A percentile compares a stretch with the other conserved stretches of the same genome.
phyloP scores from a whole-genome alignment of 2,113 vertebrate genomes.

The Lethenteron reissneri region DNA sequence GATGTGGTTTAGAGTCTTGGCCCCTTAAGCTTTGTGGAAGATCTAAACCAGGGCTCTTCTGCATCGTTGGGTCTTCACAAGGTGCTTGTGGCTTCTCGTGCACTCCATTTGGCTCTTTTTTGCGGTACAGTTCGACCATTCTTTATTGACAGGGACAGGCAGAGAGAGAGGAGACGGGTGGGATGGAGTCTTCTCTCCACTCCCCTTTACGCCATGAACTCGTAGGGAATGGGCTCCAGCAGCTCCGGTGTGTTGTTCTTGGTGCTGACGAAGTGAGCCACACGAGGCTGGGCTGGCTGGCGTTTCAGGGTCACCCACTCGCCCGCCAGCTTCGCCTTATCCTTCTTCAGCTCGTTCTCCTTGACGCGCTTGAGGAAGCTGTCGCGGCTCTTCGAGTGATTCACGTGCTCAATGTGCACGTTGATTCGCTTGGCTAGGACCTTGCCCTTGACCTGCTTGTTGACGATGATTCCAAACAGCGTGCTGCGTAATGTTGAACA shows the following conservation, averaged over 20 bases:
- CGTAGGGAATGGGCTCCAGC: conserved; percentile 52
- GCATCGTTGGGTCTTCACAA: no score
- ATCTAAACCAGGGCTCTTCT: no score
- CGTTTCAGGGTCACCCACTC: conserved; percentile 83
- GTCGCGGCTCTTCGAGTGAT: conserved; percentile 96
- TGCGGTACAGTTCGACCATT: conserved; percentile 12
- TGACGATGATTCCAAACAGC: conserved; percentile 91
- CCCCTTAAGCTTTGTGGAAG: no score
- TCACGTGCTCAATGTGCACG: conserved; percentile 88
- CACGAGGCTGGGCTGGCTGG: conserved; percentile 66
- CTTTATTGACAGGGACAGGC: no score
- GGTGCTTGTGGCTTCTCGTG: no score
- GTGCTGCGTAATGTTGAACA: conserved; percentile 92
- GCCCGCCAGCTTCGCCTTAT: conserved; percentile 70
- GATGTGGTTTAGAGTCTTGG: no score
- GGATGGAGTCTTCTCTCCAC: no score
- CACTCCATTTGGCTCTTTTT: no score
- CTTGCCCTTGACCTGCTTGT: conserved; percentile 97
- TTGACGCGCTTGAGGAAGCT: conserved; percentile 89
- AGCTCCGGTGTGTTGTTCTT: conserved; percentile 59
- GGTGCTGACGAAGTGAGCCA: conserved; percentile 87
- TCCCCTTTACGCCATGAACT: conserved; percentile 49
- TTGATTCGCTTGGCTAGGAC: conserved; percentile 97
- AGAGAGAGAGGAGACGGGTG: conserved; percentile 10
- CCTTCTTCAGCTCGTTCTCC: conserved; percentile 64